Evolutionary conservation across 2,113 vertebrate genomes (phyloP).

Genomic region (Solea solea): DNA sequence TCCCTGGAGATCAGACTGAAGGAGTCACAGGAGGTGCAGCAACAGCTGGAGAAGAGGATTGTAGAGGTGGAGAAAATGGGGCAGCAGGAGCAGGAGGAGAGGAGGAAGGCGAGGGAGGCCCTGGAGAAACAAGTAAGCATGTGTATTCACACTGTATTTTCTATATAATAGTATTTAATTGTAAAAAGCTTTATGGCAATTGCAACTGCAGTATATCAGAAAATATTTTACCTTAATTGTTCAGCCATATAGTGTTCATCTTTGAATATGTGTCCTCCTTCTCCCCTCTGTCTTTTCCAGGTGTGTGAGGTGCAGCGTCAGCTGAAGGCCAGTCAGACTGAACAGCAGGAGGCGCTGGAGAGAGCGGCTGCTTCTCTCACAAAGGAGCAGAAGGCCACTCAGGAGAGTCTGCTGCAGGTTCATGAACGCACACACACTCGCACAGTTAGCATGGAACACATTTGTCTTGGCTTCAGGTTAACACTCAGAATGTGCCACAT

Average conservation of each 20-base stretch:
- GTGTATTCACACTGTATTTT: no score
- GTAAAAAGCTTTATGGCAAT: no score
- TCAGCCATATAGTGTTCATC: no score
- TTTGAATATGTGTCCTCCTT: not conserved
- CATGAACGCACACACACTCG: slow-evolving; percentile 4
- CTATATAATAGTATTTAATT: no score
- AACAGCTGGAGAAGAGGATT: slow-evolving; percentile 90
- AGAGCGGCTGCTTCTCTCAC: slow-evolving; percentile 85
- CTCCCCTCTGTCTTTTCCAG: slow-evolving; percentile 67
- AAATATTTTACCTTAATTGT: not conserved
- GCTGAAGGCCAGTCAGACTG: slow-evolving; percentile 85
- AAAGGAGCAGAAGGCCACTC: slow-evolving; percentile 91
- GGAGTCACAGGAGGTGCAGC: slow-evolving; percentile 89
- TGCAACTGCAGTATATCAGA: not conserved
- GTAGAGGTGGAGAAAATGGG: slow-evolving; percentile 92
- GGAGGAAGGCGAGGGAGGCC: slow-evolving; percentile 86
- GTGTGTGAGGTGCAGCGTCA: slow-evolving; percentile 89
- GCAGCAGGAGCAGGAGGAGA: slow-evolving; percentile 89
- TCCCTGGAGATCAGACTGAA: slow-evolving; percentile 89
- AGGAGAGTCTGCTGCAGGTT: slow-evolving; percentile 93
- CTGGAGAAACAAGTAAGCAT: slow-evolving; percentile 88
- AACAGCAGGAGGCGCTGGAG: slow-evolving; percentile 93
- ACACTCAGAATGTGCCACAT: not conserved
- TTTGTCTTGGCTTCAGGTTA: not conserved
- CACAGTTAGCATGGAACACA: not conserved